These are phyloP conservation scores for Epsilonema sp. DNA, from an alignment of 2,888 invertebrate genomes.

Conservation along the genomic window DNA sequence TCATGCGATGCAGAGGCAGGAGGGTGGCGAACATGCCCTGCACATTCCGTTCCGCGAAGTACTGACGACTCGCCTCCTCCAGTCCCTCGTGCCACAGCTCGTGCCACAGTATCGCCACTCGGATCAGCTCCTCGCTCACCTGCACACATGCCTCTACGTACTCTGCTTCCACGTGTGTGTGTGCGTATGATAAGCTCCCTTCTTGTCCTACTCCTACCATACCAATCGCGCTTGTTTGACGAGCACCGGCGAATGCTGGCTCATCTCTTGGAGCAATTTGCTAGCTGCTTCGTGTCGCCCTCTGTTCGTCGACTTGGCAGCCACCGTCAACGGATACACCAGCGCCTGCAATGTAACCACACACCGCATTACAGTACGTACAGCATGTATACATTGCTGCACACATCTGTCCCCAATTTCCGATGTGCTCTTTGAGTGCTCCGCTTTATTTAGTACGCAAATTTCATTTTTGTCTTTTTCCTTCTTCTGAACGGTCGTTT, in stretches of 20 bases:
- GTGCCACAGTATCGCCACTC: constrained; percentile 97
- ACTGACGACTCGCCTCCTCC: constrained; percentile 42
- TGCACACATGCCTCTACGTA: too few species aligned
- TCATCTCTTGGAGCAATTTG: constrained; percentile 80
- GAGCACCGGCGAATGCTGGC: constrained; percentile 69
- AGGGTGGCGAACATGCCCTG: constrained; percentile 87
- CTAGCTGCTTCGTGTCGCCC: constrained; percentile 72
- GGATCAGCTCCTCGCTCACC: constrained; percentile 71
- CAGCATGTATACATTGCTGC: too few species aligned
- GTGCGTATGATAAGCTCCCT: too few species aligned
- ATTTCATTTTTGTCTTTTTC: too few species aligned
- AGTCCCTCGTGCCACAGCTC: constrained; percentile 97
- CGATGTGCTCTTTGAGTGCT: too few species aligned
- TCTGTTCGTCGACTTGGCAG: constrained; percentile 71
- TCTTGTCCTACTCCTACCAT: too few species aligned
- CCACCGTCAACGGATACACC: constrained; percentile 90
- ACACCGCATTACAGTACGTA: constrained; percentile 1
- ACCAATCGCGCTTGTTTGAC: constrained; percentile 92
- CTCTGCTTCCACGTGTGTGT: too few species aligned
- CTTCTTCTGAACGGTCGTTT: too few species aligned
- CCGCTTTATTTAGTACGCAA: too few species aligned
- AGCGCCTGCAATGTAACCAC: constrained; percentile 42
- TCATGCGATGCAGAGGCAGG: constrained; percentile 77
- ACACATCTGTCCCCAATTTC: too few species aligned
- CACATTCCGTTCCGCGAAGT: constrained; percentile 86